Evolutionary conservation across 2,888 invertebrate genomes (phyloP).

Genomic region (Philaethria dido): DNA sequence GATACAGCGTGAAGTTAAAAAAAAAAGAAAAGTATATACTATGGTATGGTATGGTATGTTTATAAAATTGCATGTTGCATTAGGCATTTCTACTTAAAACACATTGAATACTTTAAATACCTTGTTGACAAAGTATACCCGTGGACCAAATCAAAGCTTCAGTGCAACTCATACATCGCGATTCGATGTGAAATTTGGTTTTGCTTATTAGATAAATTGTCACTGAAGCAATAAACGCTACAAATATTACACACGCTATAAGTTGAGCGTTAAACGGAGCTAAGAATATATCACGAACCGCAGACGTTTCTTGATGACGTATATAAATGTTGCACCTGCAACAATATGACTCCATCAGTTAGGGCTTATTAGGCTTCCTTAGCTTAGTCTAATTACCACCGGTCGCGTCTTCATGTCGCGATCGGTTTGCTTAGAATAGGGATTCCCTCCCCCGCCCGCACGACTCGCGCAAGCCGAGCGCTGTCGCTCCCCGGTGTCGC

Average conservation of each 20-base stretch:
- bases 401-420: no score
- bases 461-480: no score
- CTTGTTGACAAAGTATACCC: conserved; percentile 87
- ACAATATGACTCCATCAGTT: no score
- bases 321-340: conserved; percentile 86
- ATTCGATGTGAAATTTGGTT: conserved; percentile 63
- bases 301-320: conserved; percentile 84
- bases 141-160: conserved; percentile 86
- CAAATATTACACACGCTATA: conserved; percentile 79
- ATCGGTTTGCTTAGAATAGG: no score
- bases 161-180: conserved; percentile 66
- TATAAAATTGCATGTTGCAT: conserved; percentile 1
- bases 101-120: conserved; percentile 53
- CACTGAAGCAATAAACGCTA: conserved; percentile 76
- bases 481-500: no score
- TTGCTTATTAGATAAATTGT: conserved; percentile 78
- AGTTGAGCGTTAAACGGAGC: conserved; percentile 84
- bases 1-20: no score
- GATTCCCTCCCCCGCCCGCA: no score
- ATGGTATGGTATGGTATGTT: neutral
- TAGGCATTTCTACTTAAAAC: no score
- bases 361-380: no score
- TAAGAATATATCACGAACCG: conserved; percentile 85
- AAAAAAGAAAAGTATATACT: no score
- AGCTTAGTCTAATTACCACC: no score